Evolutionary conservation across 2,888 invertebrate species (phyloP), one percentile per base, ranked within the genome.

Genomic region (Callyntrura sp.): DNA sequence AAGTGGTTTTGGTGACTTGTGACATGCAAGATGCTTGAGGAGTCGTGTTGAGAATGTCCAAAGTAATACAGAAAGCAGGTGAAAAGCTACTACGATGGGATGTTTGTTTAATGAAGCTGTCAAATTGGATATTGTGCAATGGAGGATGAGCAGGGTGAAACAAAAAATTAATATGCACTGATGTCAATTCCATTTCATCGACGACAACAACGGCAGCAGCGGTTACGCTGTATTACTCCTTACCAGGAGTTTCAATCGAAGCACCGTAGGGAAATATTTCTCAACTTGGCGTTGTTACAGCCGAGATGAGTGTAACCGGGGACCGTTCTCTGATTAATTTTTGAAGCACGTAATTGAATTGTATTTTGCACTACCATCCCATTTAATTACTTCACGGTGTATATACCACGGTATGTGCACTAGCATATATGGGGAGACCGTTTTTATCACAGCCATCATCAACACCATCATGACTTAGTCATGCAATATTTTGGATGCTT

Each of bases 51-150:
- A 17, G 14, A 60, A 43, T 35, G 11, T 17, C 35, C 17, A 55
- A 78, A 60, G 25, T 79, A 79, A 35, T 78, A 43, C 43, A 57
- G 43, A 60, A 81, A 81, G 70, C 45, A 43, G 45, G 45, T 70
- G 60, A 57, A 60, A 35, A 43, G 25, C 55, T 35, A 35, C 35
- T 35, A 35, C 35, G 57, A 82, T 62, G 82, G 70, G 68, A 85
- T 85, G 48, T 87, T 87, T 87, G 43, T 81, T 87, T 87, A 81
- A 87, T 87, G 87, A 87, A 87, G 57, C 87, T 87, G 87, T 87
- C 87, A 87, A 81, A 87, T 70, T 70, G 81, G 57, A 87, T 60
- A 70, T 57, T 57, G 70, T 81, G 70, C 82, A 70, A 45, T 73
- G 82, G 17, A 81, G 28, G 79, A 70, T 68, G 55, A 83, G 25